A percentile compares a stretch with the other conserved stretches of the same genome.
phyloP scores from a whole-genome alignment of 1,140 invertebrate genomes.

The Melanaphis sacchari region DNA sequence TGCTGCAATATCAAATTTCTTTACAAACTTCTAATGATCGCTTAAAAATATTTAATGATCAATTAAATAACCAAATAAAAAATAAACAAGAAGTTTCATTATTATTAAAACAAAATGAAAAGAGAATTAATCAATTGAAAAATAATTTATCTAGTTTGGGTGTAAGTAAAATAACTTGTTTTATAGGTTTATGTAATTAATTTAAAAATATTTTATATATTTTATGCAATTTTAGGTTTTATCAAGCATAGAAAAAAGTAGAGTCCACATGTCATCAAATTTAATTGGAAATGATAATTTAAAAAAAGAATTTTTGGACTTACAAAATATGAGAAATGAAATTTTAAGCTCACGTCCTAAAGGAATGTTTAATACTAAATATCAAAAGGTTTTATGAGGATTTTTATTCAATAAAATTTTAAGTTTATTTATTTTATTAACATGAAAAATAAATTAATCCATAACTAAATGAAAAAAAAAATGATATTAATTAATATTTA shows the following conservation, averaged over 20 bases:
- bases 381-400: conserved; percentile 11
- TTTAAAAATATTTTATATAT: neutral
- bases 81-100: conserved; percentile 1
- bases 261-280: conserved; percentile 18
- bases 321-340: conserved; percentile 40
- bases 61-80: neutral
- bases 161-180: conserved; percentile 7
- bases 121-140: conserved; percentile 27
- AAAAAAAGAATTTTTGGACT: conserved; percentile 35
- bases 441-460: neutral
- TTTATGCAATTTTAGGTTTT: conserved; percentile 28
- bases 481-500: too few species aligned
- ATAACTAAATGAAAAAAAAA: neutral
- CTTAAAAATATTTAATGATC: conserved; percentile 21
- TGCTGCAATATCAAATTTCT: conserved; percentile 3
- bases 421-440: neutral
- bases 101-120: neutral
- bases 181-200: neutral
- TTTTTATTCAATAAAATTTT: neutral
- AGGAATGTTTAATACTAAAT: conserved; percentile 50
- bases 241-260: conserved; percentile 51
- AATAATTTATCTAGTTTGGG: conserved; percentile 24
- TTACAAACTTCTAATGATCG: conserved; percentile 34
- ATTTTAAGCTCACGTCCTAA: conserved; percentile 42
- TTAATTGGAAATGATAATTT: conserved; percentile 28